Percentiles rank a stretch among this genome's conserved stretches.
Evolutionary conservation across 2,888 invertebrate genomes (phyloP).

Genomic region (Apantesis nais): DNA sequence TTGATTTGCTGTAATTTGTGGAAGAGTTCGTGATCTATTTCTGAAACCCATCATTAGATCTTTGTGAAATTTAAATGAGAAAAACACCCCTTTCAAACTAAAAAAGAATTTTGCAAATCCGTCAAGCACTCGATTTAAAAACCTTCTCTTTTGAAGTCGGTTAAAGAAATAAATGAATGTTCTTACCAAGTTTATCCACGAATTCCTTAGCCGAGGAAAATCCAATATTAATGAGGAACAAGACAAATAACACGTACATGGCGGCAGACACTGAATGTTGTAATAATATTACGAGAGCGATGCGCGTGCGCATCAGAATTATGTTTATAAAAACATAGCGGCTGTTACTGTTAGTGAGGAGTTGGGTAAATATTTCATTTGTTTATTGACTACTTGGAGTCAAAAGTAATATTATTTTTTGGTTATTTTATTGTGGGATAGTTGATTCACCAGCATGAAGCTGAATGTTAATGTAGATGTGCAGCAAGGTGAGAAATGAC

Average conservation of each 20-base stretch:
- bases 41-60: no score
- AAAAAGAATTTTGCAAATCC: no score
- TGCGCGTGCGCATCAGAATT: not conserved
- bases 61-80: no score
- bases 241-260: slow-evolving; percentile 9
- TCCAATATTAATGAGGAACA: slow-evolving; percentile 10
- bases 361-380: slow-evolving; percentile 1
- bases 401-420: not conserved
- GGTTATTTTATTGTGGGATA: not conserved
- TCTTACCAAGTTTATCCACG: slow-evolving; percentile 19
- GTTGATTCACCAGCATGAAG: no score
- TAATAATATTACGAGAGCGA: slow-evolving; percentile 3
- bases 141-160: no score
- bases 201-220: not conserved
- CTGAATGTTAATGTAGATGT: no score
- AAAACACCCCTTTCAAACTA: no score
- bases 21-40: no score
- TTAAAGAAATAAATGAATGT: not conserved
- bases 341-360: not conserved
- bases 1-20: no score
- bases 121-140: no score
- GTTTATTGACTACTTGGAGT: not conserved
- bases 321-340: slow-evolving; percentile 8
- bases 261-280: not conserved
- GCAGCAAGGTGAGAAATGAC: no score